Base-by-base conservation (phyloP, 2,797 vertebrate species). In the Ispidina picta region DNA sequence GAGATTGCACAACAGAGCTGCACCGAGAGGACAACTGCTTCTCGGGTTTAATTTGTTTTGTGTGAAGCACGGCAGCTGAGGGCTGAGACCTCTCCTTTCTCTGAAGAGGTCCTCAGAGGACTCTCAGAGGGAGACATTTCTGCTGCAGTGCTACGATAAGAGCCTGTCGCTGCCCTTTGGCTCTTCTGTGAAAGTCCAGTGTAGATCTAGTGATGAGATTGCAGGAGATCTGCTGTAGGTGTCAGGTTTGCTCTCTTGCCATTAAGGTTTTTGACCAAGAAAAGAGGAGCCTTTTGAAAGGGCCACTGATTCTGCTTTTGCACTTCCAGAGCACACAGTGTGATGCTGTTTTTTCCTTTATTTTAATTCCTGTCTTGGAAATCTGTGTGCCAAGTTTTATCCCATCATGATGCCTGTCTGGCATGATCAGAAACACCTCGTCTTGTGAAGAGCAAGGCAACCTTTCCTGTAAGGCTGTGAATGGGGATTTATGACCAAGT, bases 401-500 rank as follows among this genome's bases (percentile, higher is more conserved):
- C 65, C 93, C 54, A 25, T 72, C 62, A 1, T n/a, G 54, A 79
- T 5, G 4, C 39, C 74, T 83, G 84, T 37, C 37, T 73, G 85
- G 89, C 63, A 80, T 18, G 21, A 31, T 69, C 66, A 35, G n/a
- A 85, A 92, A 8, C 70, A 25, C n/a, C 48, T 88, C 1, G 2
- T 69, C 29, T 81, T 29, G 55, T 2, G 0, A 54, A 93, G 90
- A 89, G 52, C 82, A 64, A 49, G 66, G 46, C 77, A 89, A 18
- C 87, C 88, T 91, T 87, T 69, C 49, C 78, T 60, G 5, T 88
- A 16, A 72, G 69, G 69, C 75, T 93, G 4, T 66, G 70, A 88
- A 76, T 70, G 55, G 63, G 70, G 78, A 91, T 96, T 95, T 94
- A 93, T 92, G 82, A 70, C 80, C 76, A 44, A 39, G 48, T 83